Evolutionary conservation across 2,797 vertebrate genomes (phyloP), one percentile per base, ranked within the genome.

Genomic region (Meda fulgida): DNA sequence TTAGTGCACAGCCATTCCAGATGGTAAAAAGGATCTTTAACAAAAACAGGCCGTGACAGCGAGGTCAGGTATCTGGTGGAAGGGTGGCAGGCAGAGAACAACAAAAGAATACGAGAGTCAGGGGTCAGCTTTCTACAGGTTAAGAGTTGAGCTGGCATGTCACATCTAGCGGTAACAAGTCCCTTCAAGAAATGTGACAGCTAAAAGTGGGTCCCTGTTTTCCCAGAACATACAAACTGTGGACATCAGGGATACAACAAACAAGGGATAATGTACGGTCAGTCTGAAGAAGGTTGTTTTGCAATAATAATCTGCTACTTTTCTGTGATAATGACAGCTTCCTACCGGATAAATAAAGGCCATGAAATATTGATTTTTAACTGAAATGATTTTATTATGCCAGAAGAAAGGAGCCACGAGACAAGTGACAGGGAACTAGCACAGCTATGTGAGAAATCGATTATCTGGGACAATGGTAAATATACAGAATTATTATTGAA

Each of bases 61-160:
- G 87, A 89, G 93, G 94, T 94, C 94, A 93, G 91, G 90, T 87
- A 90, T 89, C 87, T 84, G 86, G 80, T 87, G 82, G 77, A 85
- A 80, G 82, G 86, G 80, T 83, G 86, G 83, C 72, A 83, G 78
- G 80, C 71, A 67, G 87, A 87, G 84, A 86, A 89, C 43, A 80
- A 81, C 23, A 46, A 78, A 86, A 89, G 80, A 88, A 89, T 92
- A 92, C 88, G 85, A 90, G 90, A 92, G 91, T 94, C 88, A 87
- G 78, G 86, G 94, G 94, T 94, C 92, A 92, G 92, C 90, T 91
- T 83, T 91, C 91, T 91, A 93, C 94, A 93, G 85, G 93, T 93
- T 94, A 93, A 94, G 91, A 94, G 91, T 91, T 89, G 89, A 93
- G 94, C 93, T 93, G 91, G 87, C 88, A 92, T 90, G 91, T 94